Evolutionary conservation across 2,797 vertebrate species (phyloP).

Genomic region (Babyrousa celebensis): DNA sequence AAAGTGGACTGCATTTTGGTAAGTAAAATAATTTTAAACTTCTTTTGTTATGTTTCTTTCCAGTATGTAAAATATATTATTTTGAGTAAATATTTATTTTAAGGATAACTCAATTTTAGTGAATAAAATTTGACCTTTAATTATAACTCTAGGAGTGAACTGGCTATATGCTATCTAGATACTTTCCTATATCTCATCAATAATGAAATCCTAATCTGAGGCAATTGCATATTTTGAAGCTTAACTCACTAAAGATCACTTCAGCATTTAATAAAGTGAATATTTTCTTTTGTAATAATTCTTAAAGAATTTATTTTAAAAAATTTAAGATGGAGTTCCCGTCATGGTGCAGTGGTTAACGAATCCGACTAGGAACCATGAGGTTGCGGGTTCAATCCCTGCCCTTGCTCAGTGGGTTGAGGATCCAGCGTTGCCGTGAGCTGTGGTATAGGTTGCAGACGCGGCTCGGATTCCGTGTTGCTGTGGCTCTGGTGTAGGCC

Average conservation of each 20-base stretch:
- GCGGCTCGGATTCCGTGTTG: too few relatives aligned
- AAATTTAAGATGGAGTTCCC: background rate
- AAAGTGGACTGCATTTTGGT: slow-evolving; percentile 99
- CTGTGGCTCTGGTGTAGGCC: too few relatives aligned
- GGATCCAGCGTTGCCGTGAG: too few relatives aligned
- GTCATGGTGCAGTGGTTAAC: too few relatives aligned
- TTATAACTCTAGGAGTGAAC: slow-evolving; percentile 1
- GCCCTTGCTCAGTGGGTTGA: too few relatives aligned
- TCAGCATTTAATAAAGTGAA: slow-evolving; percentile 50
- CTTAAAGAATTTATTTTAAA: slow-evolving; percentile 48
- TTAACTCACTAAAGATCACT: slow-evolving; percentile 61
- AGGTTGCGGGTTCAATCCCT: too few relatives aligned
- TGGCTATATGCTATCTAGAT: slow-evolving; percentile 26
- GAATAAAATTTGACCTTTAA: slow-evolving; percentile 61
- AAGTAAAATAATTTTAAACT: slow-evolving; percentile 91
- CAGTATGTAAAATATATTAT: slow-evolving; percentile 32
- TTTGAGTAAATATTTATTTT: slow-evolving; percentile 63
- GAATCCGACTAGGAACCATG: too few relatives aligned
- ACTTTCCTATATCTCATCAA: slow-evolving; percentile 52
- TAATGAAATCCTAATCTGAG: slow-evolving; percentile 64
- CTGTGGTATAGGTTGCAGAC: too few relatives aligned
- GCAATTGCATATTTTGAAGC: slow-evolving; percentile 59
- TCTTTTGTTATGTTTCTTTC: slow-evolving; percentile 54
- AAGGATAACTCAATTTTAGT: slow-evolving; percentile 62
- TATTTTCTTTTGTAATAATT: slow-evolving; percentile 57